These are phyloP conservation scores for Neodiprion pinetum DNA, from an alignment of 1,140 invertebrate genomes.

Conservation along the genomic window DNA sequence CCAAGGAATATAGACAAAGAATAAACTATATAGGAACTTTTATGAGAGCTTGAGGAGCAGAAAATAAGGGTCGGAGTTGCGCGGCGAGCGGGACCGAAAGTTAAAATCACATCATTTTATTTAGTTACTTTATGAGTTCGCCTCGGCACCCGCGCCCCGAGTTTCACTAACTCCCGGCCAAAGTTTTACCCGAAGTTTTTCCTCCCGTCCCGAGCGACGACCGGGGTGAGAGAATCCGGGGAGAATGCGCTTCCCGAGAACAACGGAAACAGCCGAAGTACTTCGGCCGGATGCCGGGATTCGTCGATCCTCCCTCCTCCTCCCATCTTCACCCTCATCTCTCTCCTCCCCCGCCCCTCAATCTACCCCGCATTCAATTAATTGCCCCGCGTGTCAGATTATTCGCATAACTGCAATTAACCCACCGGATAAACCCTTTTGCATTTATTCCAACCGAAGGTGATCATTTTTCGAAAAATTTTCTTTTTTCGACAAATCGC, in stretches of 20 bases:
- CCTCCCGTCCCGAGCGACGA: not conserved
- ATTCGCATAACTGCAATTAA: too few species aligned
- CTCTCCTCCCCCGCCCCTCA: too few species aligned
- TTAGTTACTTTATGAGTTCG: slow-evolving; percentile 3
- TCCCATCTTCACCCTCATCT: too few species aligned
- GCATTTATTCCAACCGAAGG: too few species aligned
- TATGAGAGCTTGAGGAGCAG: not conserved
- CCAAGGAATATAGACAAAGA: not conserved
- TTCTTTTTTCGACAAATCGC: too few species aligned
- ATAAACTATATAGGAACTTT: not conserved
- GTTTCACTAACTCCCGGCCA: not conserved
- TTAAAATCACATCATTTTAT: slow-evolving; percentile 4
- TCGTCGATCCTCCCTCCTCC: too few species aligned
- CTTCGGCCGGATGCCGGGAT: too few species aligned
- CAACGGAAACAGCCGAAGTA: too few species aligned
- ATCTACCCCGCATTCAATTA: too few species aligned
- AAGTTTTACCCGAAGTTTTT: not conserved
- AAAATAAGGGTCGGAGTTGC: slow-evolving; percentile 2
- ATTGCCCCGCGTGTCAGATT: too few species aligned
- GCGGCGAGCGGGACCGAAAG: not conserved
- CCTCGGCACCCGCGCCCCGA: not conserved
- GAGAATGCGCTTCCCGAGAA: not conserved
- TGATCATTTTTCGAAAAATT: too few species aligned
- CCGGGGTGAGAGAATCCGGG: not conserved
- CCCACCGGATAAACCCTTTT: too few species aligned